Evolutionary conservation across 2,113 vertebrate species (phyloP).

Genomic region (Dunckerocampus dactyliophorus): DNA sequence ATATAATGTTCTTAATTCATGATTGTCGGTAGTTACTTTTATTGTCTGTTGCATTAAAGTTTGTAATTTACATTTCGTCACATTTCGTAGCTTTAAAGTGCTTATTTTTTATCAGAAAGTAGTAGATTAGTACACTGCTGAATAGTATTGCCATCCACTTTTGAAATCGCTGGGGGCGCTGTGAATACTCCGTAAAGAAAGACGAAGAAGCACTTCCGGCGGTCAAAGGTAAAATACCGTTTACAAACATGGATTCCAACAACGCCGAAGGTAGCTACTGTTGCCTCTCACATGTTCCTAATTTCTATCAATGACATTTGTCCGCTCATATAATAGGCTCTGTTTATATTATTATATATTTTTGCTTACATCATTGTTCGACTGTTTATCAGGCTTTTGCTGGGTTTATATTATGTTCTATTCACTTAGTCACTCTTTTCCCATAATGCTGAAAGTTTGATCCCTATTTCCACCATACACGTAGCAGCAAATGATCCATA

Average conservation of each 20-base stretch:
- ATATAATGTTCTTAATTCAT: no score
- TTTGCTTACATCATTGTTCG: not conserved
- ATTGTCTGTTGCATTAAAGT: no score
- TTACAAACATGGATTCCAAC: constrained; percentile 65
- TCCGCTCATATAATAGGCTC: rapidly evolving
- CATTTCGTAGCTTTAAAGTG: no score
- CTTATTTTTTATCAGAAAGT: no score
- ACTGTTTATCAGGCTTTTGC: not conserved
- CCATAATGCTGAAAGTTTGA: no score
- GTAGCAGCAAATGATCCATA: not conserved
- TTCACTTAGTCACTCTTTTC: not conserved
- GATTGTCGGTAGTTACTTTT: no score
- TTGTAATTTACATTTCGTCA: no score
- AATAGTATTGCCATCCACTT: no score
- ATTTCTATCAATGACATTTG: rapidly evolving
- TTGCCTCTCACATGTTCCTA: not conserved
- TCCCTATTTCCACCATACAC: not conserved
- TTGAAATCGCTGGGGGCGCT: no score
- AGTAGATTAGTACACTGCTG: no score
- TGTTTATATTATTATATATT: not conserved
- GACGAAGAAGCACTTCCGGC: constrained; percentile 40
- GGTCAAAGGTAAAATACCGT: constrained; percentile 37
- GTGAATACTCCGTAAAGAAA: not conserved
- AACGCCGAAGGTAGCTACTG: constrained; percentile 38
- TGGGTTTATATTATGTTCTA: not conserved